Evolutionary conservation across 2,888 invertebrate species (phyloP).

Genomic region (Ceraclea dissimilis): DNA sequence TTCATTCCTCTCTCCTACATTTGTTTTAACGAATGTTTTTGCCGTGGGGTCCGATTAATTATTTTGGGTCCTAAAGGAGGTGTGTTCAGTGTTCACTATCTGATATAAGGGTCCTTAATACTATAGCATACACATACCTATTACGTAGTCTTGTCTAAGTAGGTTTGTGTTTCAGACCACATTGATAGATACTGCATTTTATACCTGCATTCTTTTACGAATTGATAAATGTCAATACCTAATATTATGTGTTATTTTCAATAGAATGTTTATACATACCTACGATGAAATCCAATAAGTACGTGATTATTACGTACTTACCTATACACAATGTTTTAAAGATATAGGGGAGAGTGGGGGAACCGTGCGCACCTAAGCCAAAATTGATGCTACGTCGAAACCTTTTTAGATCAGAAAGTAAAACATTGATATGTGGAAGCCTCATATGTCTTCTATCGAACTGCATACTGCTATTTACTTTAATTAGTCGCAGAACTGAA

Average conservation of each 20-base stretch:
- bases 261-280: background rate
- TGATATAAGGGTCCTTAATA: conserved; percentile 9
- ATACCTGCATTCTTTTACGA: background rate
- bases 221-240: background rate
- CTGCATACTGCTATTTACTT: no score
- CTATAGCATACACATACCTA: background rate
- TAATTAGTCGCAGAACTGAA: no score
- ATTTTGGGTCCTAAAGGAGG: conserved; percentile 12
- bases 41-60: conserved; percentile 19
- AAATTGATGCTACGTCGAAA: no score
- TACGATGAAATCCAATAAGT: no score
- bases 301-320: no score
- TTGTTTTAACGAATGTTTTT: background rate
- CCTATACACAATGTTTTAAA: no score
- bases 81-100: conserved; percentile 8
- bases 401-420: no score
- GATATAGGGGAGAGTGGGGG: no score
- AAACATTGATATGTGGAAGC: no score
- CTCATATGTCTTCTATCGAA: no score
- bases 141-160: background rate
- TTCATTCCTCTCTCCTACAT: no score
- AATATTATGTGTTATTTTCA: background rate
- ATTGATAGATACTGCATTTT: background rate
- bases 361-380: no score
- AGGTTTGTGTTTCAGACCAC: background rate